These are phyloP conservation scores for Perithous albicinctus DNA, from an alignment of 2,888 invertebrate species.

Conservation along the genomic window DNA sequence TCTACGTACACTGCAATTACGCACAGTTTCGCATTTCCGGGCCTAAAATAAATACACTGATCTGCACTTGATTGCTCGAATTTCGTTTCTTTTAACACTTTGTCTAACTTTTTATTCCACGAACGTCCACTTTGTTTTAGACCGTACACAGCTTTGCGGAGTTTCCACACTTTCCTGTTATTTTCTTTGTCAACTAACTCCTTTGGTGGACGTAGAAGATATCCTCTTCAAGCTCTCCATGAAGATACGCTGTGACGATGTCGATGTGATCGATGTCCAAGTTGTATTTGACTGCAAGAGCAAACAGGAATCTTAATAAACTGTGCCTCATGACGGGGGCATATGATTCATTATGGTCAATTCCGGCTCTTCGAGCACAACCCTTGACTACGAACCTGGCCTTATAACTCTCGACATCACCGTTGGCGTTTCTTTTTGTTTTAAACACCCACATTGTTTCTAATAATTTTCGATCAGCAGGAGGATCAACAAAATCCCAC, in stretches of 20 bases:
- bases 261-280: slow-evolving; percentile 71
- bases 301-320: slow-evolving; percentile 66
- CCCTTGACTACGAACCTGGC: too few species aligned
- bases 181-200: background rate
- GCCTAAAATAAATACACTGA: slow-evolving; percentile 58
- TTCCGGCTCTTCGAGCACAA: background rate
- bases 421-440: too few species aligned
- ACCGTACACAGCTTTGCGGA: slow-evolving; percentile 39
- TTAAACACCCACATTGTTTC: too few species aligned
- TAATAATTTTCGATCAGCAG: too few species aligned
- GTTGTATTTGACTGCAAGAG: slow-evolving; percentile 67
- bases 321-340: slow-evolving; percentile 66
- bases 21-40: slow-evolving; percentile 2
- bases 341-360: slow-evolving; percentile 70
- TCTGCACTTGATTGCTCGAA: slow-evolving; percentile 4
- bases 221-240: too few species aligned
- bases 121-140: slow-evolving; percentile 21
- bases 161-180: slow-evolving; percentile 5
- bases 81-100: slow-evolving; percentile 59
- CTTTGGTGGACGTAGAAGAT: background rate
- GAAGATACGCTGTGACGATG: slow-evolving; percentile 73
- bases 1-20: slow-evolving; percentile 61
- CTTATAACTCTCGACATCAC: too few species aligned
- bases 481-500: too few species aligned
- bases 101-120: slow-evolving; percentile 55